phyloP scores from a whole-genome alignment of 2,888 invertebrate species.

The Cephus nigrinus region DNA sequence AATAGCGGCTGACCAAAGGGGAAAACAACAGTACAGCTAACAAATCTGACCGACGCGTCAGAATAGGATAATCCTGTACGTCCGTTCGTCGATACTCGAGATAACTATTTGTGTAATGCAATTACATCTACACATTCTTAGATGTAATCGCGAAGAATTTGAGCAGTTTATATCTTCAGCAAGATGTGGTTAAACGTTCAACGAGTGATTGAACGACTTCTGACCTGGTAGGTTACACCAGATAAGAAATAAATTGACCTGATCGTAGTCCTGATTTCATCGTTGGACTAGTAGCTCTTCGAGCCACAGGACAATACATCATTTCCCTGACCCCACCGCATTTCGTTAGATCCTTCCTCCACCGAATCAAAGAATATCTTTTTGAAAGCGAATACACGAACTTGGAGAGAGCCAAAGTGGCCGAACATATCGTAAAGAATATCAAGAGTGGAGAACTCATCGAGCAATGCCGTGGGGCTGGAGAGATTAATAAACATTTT shows the following conservation, averaged over 20 bases:
- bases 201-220: neutral
- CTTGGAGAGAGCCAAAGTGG: neutral
- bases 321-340: neutral
- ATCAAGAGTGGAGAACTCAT: neutral
- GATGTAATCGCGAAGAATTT: slow-evolving; percentile 43
- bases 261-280: neutral
- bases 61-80: neutral
- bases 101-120: slow-evolving; percentile 11
- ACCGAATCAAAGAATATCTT: neutral
- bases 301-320: neutral
- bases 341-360: neutral
- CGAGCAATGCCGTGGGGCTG: neutral
- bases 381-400: neutral
- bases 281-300: neutral
- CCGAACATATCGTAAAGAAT: too few species aligned
- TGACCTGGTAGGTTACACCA: neutral
- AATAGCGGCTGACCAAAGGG: neutral
- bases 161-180: slow-evolving; percentile 39
- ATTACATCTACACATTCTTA: slow-evolving; percentile 37
- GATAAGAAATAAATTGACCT: neutral
- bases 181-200: neutral
- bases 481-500: neutral
- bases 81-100: neutral
- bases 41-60: neutral
- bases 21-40: neutral